Conservation (phyloP, 2,888 invertebrate genomes). For the Chloroclysta siterata region DNA sequence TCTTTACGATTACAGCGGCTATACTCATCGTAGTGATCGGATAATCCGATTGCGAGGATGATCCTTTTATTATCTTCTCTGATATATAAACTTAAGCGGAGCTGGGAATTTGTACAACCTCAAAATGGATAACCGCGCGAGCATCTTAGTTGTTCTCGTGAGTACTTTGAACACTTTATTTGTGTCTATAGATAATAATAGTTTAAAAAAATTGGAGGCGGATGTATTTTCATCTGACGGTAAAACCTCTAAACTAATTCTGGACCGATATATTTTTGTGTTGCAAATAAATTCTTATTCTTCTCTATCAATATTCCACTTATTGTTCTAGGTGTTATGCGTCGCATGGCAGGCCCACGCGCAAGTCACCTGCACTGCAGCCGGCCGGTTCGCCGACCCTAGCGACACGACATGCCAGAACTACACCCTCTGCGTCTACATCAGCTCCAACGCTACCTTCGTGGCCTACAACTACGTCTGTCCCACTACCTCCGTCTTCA, state of each 20-base stretch:
- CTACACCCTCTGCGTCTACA: slow-evolving; percentile 69
- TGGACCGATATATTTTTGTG: no score
- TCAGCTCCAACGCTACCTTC: slow-evolving; percentile 50
- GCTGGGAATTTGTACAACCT: slow-evolving; percentile 19
- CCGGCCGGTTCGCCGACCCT: slow-evolving; percentile 66
- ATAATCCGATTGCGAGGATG: slow-evolving; percentile 39
- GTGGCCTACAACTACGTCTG: slow-evolving; percentile 70
- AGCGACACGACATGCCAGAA: slow-evolving; percentile 70
- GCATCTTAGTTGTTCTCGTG: slow-evolving; percentile 53
- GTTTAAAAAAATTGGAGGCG: no score
- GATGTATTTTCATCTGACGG: no score
- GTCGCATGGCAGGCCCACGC: slow-evolving; percentile 54
- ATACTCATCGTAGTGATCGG: slow-evolving; percentile 24
- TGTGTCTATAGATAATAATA: no score
- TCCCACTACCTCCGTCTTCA: slow-evolving; percentile 71
- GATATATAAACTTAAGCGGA: slow-evolving; percentile 37
- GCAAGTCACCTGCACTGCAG: slow-evolving; percentile 61
- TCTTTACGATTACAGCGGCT: slow-evolving; percentile 21
- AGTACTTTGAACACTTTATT: slow-evolving; percentile 39
- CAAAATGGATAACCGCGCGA: slow-evolving; percentile 50
- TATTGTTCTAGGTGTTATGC: slow-evolving; percentile 53
- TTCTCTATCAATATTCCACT: no score
- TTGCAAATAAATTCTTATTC: no score
- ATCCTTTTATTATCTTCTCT: slow-evolving; percentile 37
- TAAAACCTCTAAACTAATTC: no score